Evolutionary conservation across 2,888 invertebrate genomes (phyloP).

Genomic region (Trilocha varians): DNA sequence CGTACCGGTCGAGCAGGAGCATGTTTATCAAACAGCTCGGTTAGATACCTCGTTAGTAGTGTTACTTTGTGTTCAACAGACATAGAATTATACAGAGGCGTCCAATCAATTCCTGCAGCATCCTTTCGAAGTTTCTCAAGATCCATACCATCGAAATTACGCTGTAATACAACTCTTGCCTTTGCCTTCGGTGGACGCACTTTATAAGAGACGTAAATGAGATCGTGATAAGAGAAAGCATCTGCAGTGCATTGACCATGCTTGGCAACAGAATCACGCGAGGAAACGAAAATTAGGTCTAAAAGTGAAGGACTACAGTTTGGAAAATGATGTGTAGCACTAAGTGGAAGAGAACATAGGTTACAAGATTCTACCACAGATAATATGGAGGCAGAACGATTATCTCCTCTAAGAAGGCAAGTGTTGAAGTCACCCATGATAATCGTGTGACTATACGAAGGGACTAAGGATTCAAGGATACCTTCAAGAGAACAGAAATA

Average conservation of each 20-base stretch:
- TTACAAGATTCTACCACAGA: neutral
- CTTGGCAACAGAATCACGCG: conserved; percentile 1
- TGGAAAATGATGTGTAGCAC: conserved; percentile 4
- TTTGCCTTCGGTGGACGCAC: neutral
- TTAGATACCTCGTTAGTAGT: too few relatives aligned
- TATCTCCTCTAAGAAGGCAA: conserved; percentile 4
- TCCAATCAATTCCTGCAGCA: too few relatives aligned
- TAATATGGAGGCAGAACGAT: neutral
- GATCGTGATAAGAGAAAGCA: neutral
- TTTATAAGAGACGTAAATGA: neutral
- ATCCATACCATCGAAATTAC: too few relatives aligned
- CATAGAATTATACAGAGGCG: too few relatives aligned
- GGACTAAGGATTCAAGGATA: conserved; percentile 2
- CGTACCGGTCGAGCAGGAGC: too few relatives aligned
- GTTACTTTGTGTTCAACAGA: too few relatives aligned
- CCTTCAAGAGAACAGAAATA: conserved; percentile 6
- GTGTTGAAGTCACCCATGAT: conserved; percentile 9
- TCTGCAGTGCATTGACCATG: conserved; percentile 5
- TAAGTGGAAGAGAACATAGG: conserved; percentile 4
- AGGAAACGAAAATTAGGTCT: conserved; percentile 5
- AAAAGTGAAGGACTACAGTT: conserved; percentile 3
- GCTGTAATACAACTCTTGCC: too few relatives aligned
- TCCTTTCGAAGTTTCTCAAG: too few relatives aligned
- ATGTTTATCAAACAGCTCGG: too few relatives aligned
- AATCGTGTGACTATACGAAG: conserved; percentile 4